Evolutionary conservation across 2,888 invertebrate species (phyloP), one percentile per base, ranked within the genome.

Genomic region (Steromphala cineraria): DNA sequence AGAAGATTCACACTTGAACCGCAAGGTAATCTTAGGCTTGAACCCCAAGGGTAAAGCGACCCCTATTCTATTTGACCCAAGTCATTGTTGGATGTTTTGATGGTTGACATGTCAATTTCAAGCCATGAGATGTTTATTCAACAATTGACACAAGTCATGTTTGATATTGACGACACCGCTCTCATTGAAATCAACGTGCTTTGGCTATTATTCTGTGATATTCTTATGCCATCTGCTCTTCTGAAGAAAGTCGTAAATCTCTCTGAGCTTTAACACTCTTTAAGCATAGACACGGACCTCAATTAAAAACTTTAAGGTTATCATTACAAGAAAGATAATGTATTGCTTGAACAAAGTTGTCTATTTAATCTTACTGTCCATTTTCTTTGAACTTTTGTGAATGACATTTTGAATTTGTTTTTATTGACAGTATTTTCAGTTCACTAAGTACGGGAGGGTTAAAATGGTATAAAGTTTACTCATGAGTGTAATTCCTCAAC

Each of bases 1-100:
- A 71, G 71, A 71, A 71, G 71, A 71, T 71, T 71, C 71, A 71
- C 71, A 71, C 71, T 71, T 46, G 8, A 36, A 19, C 36, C 36
- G 19, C 28, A 71, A 40, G 71, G 31, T 71, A 71, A 71, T 71
- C 40, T 19, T 36, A 71, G 71, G 71, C 15, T 71, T 13, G 31
- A 19, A 10, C 36, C 71, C 67, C 71, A 13, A n/a, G 71, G 71
- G 71, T 31, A 40, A 71, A 71, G 28, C 40, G 10, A 36, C 71
- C 31, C 71, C 31, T 40, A 28, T 31, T 10, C 36, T 19, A 3
- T 40, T n/a, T 36, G 71, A 71, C 71, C 71, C 10, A n/a, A 36
- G 40, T n/a, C 19, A 36, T 36, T 71, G 31, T 31, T 2, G 71
- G 71, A 19, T 7, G 71, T 19, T 71, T 28, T 31, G 71, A 19